Evolutionary conservation across 1,140 invertebrate genomes (phyloP).

Genomic region (Babylonia areolata): DNA sequence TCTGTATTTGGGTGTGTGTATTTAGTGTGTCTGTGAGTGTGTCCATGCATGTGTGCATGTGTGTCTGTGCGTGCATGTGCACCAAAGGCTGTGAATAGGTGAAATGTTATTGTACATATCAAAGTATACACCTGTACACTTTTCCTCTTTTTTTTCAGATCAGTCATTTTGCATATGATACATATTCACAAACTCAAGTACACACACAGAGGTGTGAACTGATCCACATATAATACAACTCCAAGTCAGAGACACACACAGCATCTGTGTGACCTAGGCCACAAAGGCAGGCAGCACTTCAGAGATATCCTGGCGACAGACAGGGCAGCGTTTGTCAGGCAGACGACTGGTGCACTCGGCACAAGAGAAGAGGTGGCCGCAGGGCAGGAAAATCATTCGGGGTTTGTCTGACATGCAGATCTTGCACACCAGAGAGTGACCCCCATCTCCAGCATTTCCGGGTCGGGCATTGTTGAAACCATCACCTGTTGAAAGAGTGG

Average conservation of each 20-base stretch:
- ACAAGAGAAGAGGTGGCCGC: slow-evolving; percentile 15
- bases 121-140: too few relatives aligned
- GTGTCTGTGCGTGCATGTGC: not conserved
- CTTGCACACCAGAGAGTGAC: slow-evolving; percentile 17
- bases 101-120: too few relatives aligned
- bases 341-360: slow-evolving; percentile 14
- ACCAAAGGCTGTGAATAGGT: not conserved
- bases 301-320: slow-evolving; percentile 18
- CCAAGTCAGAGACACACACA: not conserved
- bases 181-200: not conserved
- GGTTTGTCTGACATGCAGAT: slow-evolving; percentile 17
- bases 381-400: slow-evolving; percentile 26
- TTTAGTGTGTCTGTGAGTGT: not conserved
- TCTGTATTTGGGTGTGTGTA: too few relatives aligned
- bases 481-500: not conserved
- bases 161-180: not conserved
- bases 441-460: not conserved
- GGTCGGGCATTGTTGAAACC: not conserved
- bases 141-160: too few relatives aligned
- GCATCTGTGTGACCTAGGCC: not conserved
- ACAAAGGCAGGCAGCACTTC: slow-evolving; percentile 23
- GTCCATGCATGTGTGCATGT: not conserved
- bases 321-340: slow-evolving; percentile 4
- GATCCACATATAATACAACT: not conserved
- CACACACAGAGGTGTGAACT: not conserved